Conservation (phyloP, 2,797 vertebrate species). For the Molossus alvarezi region DNA sequence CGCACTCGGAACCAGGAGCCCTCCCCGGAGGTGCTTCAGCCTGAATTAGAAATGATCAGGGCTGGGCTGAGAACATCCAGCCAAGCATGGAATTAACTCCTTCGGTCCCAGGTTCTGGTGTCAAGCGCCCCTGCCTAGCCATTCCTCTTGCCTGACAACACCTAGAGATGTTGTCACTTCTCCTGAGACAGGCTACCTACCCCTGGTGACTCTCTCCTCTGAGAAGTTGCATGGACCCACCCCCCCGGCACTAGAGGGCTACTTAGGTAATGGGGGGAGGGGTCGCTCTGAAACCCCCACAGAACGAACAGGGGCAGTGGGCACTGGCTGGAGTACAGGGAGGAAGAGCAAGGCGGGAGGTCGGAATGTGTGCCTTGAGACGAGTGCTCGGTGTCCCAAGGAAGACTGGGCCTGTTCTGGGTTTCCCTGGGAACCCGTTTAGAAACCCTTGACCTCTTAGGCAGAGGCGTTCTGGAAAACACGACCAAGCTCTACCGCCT, state of each 20-base stretch:
- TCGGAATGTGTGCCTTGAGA: background rate
- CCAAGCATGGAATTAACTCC: background rate
- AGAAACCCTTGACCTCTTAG: background rate
- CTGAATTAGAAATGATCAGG: constrained; percentile 1
- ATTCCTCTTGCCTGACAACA: background rate
- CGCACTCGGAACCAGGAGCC: background rate
- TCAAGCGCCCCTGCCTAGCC: background rate
- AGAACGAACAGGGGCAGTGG: background rate
- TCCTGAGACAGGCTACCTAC: background rate
- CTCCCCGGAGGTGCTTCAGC: background rate
- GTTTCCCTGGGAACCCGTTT: background rate
- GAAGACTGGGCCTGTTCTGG: background rate
- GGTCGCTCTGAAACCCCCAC: background rate
- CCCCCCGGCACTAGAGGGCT: background rate
- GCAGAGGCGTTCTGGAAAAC: background rate
- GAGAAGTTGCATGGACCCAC: background rate
- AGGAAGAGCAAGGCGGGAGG: background rate
- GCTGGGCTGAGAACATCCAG: background rate
- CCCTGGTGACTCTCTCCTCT: background rate
- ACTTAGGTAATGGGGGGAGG: background rate
- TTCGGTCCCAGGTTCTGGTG: background rate
- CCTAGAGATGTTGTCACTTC: background rate
- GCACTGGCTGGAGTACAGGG: background rate
- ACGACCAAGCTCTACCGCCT: background rate
- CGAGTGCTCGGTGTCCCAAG: background rate